These are phyloP conservation scores for Cerceris rybyensis DNA, from an alignment of 2,888 invertebrate genomes.

Conservation along the genomic window DNA sequence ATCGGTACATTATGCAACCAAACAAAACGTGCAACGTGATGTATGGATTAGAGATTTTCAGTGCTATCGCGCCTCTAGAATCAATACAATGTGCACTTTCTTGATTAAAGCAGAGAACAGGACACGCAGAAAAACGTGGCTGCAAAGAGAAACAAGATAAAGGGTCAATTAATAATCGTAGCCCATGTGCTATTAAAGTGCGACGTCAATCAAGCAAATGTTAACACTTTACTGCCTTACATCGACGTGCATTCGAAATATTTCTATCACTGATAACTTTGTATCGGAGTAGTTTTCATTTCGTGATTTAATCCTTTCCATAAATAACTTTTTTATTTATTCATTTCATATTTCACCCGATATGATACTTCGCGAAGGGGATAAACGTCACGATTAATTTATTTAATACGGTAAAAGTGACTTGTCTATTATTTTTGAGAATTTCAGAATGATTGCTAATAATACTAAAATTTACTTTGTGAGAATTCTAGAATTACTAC, in stretches of 20 bases:
- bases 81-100: conserved; percentile 21
- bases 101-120: neutral
- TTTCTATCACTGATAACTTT: neutral
- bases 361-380: neutral
- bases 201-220: neutral
- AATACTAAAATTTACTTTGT: too few relatives aligned
- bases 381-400: neutral
- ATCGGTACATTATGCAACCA: conserved; percentile 66
- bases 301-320: too few relatives aligned
- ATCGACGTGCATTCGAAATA: neutral
- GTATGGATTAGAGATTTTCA: conserved; percentile 51
- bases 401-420: neutral
- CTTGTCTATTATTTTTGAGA: too few relatives aligned
- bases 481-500: too few relatives aligned
- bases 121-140: neutral
- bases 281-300: too few relatives aligned
- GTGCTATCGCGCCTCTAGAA: conserved; percentile 42
- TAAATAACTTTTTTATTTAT: too few relatives aligned
- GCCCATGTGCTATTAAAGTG: neutral
- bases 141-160: neutral
- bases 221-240: neutral
- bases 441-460: too few relatives aligned
- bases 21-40: conserved; percentile 70
- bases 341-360: too few relatives aligned
- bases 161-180: conserved; percentile 10